Conservation (phyloP, 1,140 invertebrate species). For the Coelopa frigida region DNA sequence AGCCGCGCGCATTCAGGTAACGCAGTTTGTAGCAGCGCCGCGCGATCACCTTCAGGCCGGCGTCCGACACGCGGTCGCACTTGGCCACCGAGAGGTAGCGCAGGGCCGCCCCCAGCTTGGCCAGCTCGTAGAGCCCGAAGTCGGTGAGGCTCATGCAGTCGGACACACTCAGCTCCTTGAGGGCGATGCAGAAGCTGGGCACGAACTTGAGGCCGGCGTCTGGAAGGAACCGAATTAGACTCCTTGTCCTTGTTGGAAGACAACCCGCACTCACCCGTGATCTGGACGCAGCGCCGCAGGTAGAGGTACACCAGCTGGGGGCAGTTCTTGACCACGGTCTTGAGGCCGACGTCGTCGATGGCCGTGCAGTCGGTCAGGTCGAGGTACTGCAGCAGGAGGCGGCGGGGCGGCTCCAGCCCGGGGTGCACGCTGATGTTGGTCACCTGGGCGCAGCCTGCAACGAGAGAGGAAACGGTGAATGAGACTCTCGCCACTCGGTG, state of each 20-base stretch:
- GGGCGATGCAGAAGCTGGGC: constrained; percentile 73
- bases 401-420: constrained; percentile 53
- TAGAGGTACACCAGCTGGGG: constrained; percentile 83
- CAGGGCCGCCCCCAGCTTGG: constrained; percentile 74
- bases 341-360: constrained; percentile 74
- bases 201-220: constrained; percentile 72
- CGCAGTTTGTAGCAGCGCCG: constrained; percentile 80
- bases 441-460: constrained; percentile 60
- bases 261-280: constrained; percentile 56
- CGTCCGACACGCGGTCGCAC: constrained; percentile 78
- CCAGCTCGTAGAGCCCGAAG: constrained; percentile 82
- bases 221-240: constrained; percentile 31
- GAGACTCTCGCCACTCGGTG: no score
- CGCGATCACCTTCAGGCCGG: constrained; percentile 78
- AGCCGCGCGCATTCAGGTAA: constrained; percentile 84
- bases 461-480: no score
- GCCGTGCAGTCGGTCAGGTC: constrained; percentile 80
- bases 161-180: constrained; percentile 82
- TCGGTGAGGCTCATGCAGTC: constrained; percentile 86
- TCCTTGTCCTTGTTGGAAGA: not conserved
- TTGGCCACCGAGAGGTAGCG: constrained; percentile 85
- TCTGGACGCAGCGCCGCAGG: constrained; percentile 74
- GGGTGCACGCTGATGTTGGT: constrained; percentile 62
- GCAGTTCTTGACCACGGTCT: constrained; percentile 75
- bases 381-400: constrained; percentile 60